Evolutionary conservation across 2,888 invertebrate genomes (phyloP), one percentile per base, ranked within the genome.

Genomic region (Acanthococcus lagerstroemiae): DNA sequence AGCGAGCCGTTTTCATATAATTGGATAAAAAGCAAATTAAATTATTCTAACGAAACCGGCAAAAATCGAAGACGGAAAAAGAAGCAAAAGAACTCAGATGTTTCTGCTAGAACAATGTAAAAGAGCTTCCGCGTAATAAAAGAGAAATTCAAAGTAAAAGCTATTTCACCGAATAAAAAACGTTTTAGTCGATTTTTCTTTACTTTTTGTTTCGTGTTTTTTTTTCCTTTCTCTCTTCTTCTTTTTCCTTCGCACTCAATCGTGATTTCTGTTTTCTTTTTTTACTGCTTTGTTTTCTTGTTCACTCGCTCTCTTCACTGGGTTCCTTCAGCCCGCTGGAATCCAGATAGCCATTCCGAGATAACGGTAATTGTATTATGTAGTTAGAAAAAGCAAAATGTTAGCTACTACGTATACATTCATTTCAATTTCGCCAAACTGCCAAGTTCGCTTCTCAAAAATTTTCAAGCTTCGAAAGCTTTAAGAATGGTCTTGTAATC

Each of bases 281-380:
- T n/a, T n/a, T n/a, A n/a, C n/a, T n/a, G n/a, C n/a, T n/a, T n/a
- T n/a, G n/a, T n/a, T n/a, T n/a, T n/a, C n/a, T n/a, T n/a, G n/a
- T n/a, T n/a, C n/a, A n/a, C n/a, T n/a, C n/a, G n/a, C n/a, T n/a
- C n/a, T n/a, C n/a, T n/a, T n/a, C n/a, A n/a, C n/a, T n/a, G n/a
- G n/a, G n/a, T n/a, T n/a, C n/a, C n/a, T n/a, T n/a, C n/a, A n/a
- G n/a, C n/a, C n/a, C n/a, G n/a, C n/a, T 26, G 25, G 26, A 58
- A 58, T 58, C 58, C 44, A 22, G 46, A 25, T 58, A 58, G 58
- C 58, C 58, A 48, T 58, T 58, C 22, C 46, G 44, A 44, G 45
- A 58, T 58, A 58, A 58, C 58, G 58, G 25, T 58, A 58, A 58
- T 58, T 58, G 58, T 58, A 58, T 58, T 58, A 58, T 58, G 48